phyloP scores from a whole-genome alignment of 2,113 vertebrate species.

The Passer domesticus region DNA sequence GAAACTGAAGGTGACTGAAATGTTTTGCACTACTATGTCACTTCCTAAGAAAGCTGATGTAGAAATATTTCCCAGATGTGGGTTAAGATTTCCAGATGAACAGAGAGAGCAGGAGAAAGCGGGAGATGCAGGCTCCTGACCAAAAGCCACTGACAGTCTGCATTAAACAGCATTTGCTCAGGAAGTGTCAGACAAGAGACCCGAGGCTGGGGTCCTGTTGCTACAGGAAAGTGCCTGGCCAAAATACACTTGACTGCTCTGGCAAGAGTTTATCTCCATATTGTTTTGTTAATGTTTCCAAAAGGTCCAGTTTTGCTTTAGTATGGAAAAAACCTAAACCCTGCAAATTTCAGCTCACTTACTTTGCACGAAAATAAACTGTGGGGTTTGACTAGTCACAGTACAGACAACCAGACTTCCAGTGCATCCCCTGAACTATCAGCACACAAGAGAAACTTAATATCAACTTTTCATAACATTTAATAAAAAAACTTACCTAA shows the following conservation, averaged over 20 bases:
- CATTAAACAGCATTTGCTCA: not conserved
- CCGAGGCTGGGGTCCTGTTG: not conserved
- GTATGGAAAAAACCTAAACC: not conserved
- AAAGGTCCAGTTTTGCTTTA: not conserved
- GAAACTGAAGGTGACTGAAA: not conserved
- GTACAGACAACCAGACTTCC: not conserved
- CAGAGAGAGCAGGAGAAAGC: not conserved
- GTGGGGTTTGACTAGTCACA: not conserved
- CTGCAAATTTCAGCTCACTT: not conserved
- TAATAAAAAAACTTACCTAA: not conserved
- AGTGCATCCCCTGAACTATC: not conserved
- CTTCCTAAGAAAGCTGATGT: not conserved
- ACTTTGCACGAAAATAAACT: not conserved
- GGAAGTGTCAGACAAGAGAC: not conserved
- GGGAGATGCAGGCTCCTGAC: rapidly evolving
- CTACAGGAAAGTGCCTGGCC: not conserved
- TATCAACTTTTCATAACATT: not conserved
- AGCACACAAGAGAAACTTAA: not conserved
- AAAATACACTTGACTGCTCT: not conserved
- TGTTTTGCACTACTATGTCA: not conserved
- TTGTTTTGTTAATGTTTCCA: not conserved
- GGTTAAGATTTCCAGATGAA: not conserved
- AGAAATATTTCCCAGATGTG: not conserved
- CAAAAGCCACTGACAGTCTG: not conserved
- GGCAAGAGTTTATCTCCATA: not conserved